Evolutionary conservation across 2,797 vertebrate species (phyloP).

Genomic region (Microhierax caerulescens): DNA sequence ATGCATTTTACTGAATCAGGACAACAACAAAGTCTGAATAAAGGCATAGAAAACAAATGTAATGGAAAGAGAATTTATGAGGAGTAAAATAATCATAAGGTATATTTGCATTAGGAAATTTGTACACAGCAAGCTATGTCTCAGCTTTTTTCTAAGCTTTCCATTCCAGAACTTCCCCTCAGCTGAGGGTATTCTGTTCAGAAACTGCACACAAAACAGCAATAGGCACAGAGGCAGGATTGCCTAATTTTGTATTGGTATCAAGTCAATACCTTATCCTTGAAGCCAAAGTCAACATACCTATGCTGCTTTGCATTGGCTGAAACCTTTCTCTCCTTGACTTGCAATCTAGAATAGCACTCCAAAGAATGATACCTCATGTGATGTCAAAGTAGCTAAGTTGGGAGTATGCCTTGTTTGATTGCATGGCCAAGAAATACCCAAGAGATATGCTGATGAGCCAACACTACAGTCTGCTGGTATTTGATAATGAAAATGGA

Average conservation of each 20-base stretch:
- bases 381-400: not conserved
- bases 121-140: not conserved
- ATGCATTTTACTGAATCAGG: not conserved
- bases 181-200: not conserved
- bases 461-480: not conserved
- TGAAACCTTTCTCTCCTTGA: not conserved
- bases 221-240: not conserved
- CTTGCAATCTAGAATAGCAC: not conserved
- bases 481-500: not conserved
- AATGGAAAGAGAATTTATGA: not conserved
- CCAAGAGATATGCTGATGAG: not conserved
- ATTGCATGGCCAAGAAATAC: not conserved
- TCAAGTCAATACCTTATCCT: not conserved
- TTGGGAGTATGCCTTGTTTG: not conserved
- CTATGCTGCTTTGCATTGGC: not conserved
- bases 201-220: not conserved
- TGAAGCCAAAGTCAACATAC: not conserved
- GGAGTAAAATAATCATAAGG: not conserved
- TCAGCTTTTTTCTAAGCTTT: not conserved
- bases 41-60: not conserved
- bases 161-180: not conserved
- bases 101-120: not conserved
- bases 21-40: not conserved
- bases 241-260: not conserved
- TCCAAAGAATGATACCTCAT: not conserved